Conservation (phyloP, 2,888 invertebrate species). For the Megastigmus dorsalis region DNA sequence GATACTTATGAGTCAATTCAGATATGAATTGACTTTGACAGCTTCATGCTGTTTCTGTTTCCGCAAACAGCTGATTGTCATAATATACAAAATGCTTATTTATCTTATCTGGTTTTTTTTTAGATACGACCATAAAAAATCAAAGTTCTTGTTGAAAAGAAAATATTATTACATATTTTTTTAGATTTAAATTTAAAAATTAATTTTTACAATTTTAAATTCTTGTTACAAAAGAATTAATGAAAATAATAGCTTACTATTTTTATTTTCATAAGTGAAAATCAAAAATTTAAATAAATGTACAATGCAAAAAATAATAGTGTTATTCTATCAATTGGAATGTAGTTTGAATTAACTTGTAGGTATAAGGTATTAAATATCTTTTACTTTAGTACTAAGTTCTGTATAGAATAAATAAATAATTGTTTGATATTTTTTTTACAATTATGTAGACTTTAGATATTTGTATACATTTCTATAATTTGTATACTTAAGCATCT, state of each 20-base stretch:
- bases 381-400: not conserved
- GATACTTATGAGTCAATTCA: constrained; percentile 11
- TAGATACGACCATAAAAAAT: not conserved
- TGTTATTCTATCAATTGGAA: too few relatives aligned
- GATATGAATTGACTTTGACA: not conserved
- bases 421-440: too few relatives aligned
- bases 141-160: not conserved
- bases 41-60: not conserved
- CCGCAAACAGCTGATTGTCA: constrained; percentile 15
- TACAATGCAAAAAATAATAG: too few relatives aligned
- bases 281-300: too few relatives aligned
- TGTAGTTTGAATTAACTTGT: too few relatives aligned
- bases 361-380: not conserved
- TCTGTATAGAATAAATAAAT: too few relatives aligned
- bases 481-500: not conserved
- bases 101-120: constrained; percentile 31
- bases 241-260: too few relatives aligned
- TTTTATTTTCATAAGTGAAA: too few relatives aligned
- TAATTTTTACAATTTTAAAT: too few relatives aligned
- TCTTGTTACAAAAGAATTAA: too few relatives aligned
- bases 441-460: too few relatives aligned
- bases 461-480: too few relatives aligned
- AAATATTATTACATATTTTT: not conserved
- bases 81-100: constrained; percentile 9
- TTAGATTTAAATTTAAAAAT: not conserved